Conservation (phyloP, 1,140 invertebrate genomes). For the Coenobita brevimanus region DNA sequence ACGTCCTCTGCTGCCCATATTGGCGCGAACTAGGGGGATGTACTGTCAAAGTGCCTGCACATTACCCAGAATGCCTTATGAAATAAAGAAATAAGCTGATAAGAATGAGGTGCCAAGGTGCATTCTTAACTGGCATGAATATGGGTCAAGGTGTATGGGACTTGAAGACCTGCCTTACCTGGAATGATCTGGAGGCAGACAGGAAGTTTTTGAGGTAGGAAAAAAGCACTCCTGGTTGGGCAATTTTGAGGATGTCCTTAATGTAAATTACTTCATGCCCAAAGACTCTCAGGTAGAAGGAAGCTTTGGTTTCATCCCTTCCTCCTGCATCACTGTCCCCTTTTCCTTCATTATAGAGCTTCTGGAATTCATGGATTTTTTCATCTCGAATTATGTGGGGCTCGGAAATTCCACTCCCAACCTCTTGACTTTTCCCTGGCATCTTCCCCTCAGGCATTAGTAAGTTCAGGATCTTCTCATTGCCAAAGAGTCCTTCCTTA, state of each 20-base stretch:
- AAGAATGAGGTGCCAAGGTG: no score
- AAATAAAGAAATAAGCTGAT: no score
- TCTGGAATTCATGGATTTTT: constrained; percentile 51
- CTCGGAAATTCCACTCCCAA: constrained; percentile 6
- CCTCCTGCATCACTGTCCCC: neutral
- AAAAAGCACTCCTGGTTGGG: constrained; percentile 7
- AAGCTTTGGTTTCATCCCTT: constrained; percentile 13
- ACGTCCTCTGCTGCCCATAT: no score
- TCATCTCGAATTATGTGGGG: constrained; percentile 46
- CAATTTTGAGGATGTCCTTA: constrained; percentile 24
- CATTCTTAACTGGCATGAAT: no score
- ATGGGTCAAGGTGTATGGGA: no score
- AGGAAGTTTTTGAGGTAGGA: constrained; percentile 1
- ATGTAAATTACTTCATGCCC: constrained; percentile 51
- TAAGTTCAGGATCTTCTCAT: constrained; percentile 31
- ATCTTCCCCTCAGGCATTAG: neutral
- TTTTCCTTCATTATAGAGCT: constrained; percentile 29
- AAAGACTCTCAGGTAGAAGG: constrained; percentile 45
- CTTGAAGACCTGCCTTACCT: neutral
- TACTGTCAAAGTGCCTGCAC: no score
- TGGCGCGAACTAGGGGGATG: no score
- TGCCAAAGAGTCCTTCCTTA: constrained; percentile 40
- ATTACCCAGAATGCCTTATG: no score
- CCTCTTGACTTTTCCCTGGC: no score
- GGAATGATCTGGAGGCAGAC: neutral